phyloP scores from a whole-genome alignment of 2,888 invertebrate genomes.

The Pseudoips prasinana region DNA sequence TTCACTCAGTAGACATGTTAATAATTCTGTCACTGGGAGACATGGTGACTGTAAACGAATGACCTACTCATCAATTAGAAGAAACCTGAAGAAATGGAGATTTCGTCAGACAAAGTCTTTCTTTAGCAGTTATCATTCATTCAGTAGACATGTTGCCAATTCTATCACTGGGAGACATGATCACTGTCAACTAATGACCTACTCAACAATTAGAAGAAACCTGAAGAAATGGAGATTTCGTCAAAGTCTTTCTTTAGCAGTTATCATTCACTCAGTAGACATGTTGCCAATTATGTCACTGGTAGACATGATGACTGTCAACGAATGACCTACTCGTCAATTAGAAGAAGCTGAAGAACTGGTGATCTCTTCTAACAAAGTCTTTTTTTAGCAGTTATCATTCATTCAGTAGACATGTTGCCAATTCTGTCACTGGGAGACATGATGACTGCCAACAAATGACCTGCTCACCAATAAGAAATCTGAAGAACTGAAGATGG shows the following conservation, averaged over 20 bases:
- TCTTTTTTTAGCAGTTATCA: slow-evolving; percentile 4
- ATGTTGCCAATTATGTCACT: slow-evolving; percentile 14
- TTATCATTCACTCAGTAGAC: slow-evolving; percentile 16
- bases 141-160: slow-evolving; percentile 1
- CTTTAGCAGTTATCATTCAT: slow-evolving; percentile 2
- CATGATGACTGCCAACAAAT: slow-evolving; percentile 24
- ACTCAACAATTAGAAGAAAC: not conserved
- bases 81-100: no score
- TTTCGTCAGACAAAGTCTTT: not conserved
- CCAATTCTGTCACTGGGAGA: slow-evolving; percentile 38
- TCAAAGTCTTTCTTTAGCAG: not conserved
- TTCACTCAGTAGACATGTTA: slow-evolving; percentile 26
- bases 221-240: not conserved
- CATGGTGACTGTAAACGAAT: slow-evolving; percentile 24
- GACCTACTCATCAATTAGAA: slow-evolving; percentile 3
- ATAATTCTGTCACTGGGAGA: slow-evolving; percentile 38
- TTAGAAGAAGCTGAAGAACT: no score
- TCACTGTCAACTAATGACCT: not conserved
- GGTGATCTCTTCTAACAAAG: not conserved
- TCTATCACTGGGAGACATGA: slow-evolving; percentile 18
- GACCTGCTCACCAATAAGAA: no score
- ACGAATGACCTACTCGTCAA: slow-evolving; percentile 2
- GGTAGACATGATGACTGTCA: slow-evolving; percentile 10
- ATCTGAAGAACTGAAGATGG: no score
- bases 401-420: slow-evolving; percentile 25